phyloP scores from a whole-genome alignment of 2,888 invertebrate genomes.

The Teleogryllus oceanicus region DNA sequence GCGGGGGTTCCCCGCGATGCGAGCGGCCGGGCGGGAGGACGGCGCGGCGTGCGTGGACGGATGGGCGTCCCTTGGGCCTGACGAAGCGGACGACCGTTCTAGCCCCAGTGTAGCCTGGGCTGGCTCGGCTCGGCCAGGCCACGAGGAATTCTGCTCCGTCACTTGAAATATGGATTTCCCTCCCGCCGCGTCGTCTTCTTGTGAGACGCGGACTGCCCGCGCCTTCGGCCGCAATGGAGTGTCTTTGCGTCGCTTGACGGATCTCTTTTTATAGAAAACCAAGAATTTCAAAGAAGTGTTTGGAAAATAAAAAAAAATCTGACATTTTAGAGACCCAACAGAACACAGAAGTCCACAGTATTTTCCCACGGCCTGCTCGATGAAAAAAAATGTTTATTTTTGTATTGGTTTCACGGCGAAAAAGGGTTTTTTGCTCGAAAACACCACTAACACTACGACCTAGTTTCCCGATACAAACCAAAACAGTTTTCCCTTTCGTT shows the following conservation, averaged over 20 bases:
- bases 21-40: background rate
- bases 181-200: background rate
- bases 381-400: no score
- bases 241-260: no score
- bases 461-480: background rate
- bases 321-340: no score
- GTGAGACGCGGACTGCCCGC: background rate
- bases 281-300: no score
- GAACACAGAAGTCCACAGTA: no score
- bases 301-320: no score
- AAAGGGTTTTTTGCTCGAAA: no score
- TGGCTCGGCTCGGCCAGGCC: background rate
- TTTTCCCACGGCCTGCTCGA: no score
- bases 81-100: no score
- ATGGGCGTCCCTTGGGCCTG: background rate
- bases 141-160: background rate
- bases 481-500: background rate
- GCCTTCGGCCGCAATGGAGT: background rate
- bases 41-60: background rate
- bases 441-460: no score
- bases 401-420: no score
- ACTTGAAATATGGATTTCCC: conserved; percentile 18
- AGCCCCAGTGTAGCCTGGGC: background rate
- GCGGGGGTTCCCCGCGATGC: background rate
- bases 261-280: no score